Evolutionary conservation across 2,797 vertebrate genomes (phyloP), one percentile per base, ranked within the genome.

Genomic region (Podargus strigoides): DNA sequence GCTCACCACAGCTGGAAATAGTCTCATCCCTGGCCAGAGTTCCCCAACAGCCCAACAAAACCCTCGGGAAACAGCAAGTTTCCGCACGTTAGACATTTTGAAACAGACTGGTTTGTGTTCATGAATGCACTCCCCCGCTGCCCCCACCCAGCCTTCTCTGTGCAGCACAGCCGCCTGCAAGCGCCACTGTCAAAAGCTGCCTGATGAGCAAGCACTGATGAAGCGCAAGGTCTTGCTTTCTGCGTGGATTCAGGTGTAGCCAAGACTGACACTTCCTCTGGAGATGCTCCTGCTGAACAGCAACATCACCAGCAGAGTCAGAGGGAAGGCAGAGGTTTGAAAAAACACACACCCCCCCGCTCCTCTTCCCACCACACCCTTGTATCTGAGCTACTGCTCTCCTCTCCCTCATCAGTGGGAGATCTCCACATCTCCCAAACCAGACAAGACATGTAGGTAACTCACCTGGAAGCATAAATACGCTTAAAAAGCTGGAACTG

Each of bases 1-100:
- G 91, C 95, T 95, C 77, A 78, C 90, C 91, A 93, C 95, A 92
- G 89, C 94, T 95, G 90, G 90, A 94, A 94, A 84, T 39, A 94
- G 86, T 92, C 79, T 95, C 75, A 90, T 90, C 81, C 72, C 74
- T 79, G 80, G 85, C 92, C 89, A 95, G 53, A 92, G 72, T 8
- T 95, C 90, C 83, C 92, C 77, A 95, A 60, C n/a, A 1, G 81
- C 50, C 49, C 87, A 95, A 87, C 76, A 82, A 94, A 82, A 53
- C 90, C 62, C 83, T 85, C 8, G 6, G 76, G 92, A 95, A 96
- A 89, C 69, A 3, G 89, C 93, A 93, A 94, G 85, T 89, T 95
- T 96, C 83, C 89, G 91, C 58, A 4, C 0, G 34, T 85, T 89
- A 79, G 56, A 77, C 85, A 56, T 89, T 89, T 91, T 62, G 80